Base-by-base conservation (phyloP, 2,888 invertebrate species). In the Nephrotoma appendiculata region DNA sequence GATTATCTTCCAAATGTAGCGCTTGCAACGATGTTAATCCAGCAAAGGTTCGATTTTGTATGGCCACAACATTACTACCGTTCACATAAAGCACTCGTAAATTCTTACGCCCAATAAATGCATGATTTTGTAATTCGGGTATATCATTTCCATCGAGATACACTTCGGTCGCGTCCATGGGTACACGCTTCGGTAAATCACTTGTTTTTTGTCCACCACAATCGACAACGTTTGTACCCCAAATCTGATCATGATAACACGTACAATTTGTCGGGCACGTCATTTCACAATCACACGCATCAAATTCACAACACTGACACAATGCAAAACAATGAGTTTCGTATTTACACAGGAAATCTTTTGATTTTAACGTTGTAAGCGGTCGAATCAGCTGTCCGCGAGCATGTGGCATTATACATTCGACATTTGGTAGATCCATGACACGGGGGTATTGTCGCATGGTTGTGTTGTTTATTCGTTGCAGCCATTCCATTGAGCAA, bases 251-350 rank as follows among this genome's bases (percentile, higher is more conserved):
- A 92, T 98, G 97, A 92, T 97, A 98, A 91, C 98, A 98, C 89
- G 96, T 95, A 92, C 98, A 98, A 89, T 97, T 97, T 89, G 94
- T 94, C 83, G 98, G 98, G 90, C 98, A 98, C 87, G 97, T 97
- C 97, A 98, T 98, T 93, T 98, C 97, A 92, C 98, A 98, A 92
- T 98, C 98, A 92, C 98, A 98, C 88, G 97, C 97, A 91, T 98
- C 98, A 90, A 97, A 98, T 90, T 98, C 98, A 91, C 98, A 98
- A 92, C 98, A 98, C 91, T 98, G 97, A 91, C 98, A 98, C 87
- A 98, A 93, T 7, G 98, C 97, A 92, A 98, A 98, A 92, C 98
- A 98, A 91, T 98, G 97, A 87, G 96, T 96, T 90, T 97, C 96
- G 93, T 98, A 98, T 90, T 95, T 95, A 92, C 98, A 98, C 89